Base-by-base conservation (phyloP, 2,797 vertebrate species). In the Aselliscus stoliczkanus region DNA sequence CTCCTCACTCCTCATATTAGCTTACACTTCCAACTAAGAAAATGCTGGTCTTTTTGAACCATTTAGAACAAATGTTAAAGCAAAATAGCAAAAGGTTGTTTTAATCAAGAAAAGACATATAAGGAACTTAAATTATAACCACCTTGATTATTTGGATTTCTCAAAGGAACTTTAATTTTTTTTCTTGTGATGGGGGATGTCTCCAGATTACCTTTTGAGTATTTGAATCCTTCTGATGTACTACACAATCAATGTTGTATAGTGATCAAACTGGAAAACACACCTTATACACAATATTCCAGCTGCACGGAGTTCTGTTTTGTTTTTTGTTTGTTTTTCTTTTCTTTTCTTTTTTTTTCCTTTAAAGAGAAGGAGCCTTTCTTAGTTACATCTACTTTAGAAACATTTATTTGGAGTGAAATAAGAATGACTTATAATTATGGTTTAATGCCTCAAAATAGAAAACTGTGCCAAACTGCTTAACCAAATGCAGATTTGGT, bases 401-500 rank as follows among this genome's bases (percentile, higher is more conserved):
- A 44, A n/a, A 50, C 27, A 86, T 87, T 89, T 80, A 96, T 96
- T 94, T 96, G 64, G 47, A 96, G 67, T 81, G 56, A 88, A 91
- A 82, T 72, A 69, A 95, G 13, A 75, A 42, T 81, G 60, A 85
- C 25, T 89, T 81, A 6, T 72, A 93, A 95, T 95, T 96, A 96
- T 50, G 93, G 21, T 92, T 96, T 92, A 94, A 86, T 94, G 72
- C 23, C 37, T 92, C 76, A 96, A 90, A 95, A 76, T 54, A 94
- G 75, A 69, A 94, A 93, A 95, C 50, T 82, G 29, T 47, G 69
- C 72, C 91, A 95, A 91, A 90, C 31, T 94, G 73, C 39, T 95
- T 96, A 96, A 90, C 60, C 80, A 94, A 92, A 90, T 75, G 44
- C 39, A 82, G 64, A 94, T 93, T 94, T 93, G 75, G 39, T 96